phyloP scores from a whole-genome alignment of 2,888 invertebrate species.

The Keiferia lycopersicella region DNA sequence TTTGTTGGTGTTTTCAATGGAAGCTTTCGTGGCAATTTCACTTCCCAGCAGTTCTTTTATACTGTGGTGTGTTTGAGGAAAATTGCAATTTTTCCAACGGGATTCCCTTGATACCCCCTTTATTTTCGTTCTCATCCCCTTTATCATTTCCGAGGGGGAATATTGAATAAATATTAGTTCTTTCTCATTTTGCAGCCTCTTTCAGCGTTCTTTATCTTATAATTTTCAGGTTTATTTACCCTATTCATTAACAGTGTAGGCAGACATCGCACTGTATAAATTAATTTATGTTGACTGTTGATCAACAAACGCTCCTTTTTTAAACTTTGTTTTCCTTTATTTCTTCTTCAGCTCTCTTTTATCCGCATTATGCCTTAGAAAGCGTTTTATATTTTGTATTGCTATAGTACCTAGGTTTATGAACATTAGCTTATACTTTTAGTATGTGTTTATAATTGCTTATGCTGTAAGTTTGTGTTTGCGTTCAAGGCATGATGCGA shows the following conservation, averaged over 20 bases:
- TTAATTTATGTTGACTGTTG: constrained; percentile 9
- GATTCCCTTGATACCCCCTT: constrained; percentile 27
- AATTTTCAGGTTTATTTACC: constrained; percentile 17
- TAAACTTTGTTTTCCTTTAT: constrained; percentile 45
- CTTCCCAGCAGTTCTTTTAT: constrained; percentile 23
- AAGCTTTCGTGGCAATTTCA: constrained; percentile 20
- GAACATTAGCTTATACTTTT: no score
- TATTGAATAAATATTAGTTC: constrained; percentile 31
- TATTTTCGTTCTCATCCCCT: constrained; percentile 31
- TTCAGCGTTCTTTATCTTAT: constrained; percentile 19
- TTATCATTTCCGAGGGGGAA: constrained; percentile 30
- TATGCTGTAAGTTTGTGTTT: no score
- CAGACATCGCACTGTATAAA: not conserved
- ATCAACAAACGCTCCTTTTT: constrained; percentile 8
- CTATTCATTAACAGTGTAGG: not conserved
- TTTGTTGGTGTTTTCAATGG: constrained; percentile 18
- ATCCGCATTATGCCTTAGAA: not conserved
- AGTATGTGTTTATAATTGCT: no score
- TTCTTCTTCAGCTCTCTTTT: constrained; percentile 42
- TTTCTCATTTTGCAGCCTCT: constrained; percentile 26
- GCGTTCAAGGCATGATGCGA: no score
- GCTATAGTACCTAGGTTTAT: no score
- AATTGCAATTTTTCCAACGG: constrained; percentile 28
- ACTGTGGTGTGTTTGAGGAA: constrained; percentile 28
- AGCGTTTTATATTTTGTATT: no score